Conservation (phyloP, 2,797 vertebrate genomes). For the Anableps anableps region DNA sequence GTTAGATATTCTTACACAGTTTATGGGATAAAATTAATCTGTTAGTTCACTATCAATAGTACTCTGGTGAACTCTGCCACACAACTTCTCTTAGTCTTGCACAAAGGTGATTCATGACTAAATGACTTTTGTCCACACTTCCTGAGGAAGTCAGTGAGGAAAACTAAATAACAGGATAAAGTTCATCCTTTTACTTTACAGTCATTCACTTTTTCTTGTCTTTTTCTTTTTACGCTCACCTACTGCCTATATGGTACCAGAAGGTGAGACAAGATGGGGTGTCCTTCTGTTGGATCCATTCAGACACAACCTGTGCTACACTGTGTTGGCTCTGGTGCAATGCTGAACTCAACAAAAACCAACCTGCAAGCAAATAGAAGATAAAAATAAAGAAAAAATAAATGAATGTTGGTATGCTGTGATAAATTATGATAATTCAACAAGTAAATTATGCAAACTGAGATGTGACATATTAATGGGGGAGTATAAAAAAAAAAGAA, state of each 20-base stretch:
- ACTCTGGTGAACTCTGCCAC: slow-evolving; percentile 53
- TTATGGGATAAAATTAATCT: neutral
- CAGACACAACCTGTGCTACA: slow-evolving; percentile 69
- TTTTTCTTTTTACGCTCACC: slow-evolving; percentile 64
- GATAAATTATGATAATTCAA: neutral
- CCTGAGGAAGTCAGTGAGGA: slow-evolving; percentile 69
- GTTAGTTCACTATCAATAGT: neutral
- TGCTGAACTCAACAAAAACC: slow-evolving; percentile 76
- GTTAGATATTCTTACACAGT: neutral
- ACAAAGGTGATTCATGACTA: slow-evolving; percentile 67
- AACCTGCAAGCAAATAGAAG: slow-evolving; percentile 60
- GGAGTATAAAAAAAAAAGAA: neutral
- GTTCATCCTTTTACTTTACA: slow-evolving; percentile 44
- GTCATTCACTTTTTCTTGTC: slow-evolving; percentile 35
- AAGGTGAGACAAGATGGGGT: slow-evolving; percentile 71
- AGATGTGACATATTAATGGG: neutral
- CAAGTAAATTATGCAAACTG: neutral
- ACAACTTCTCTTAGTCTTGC: slow-evolving; percentile 47
- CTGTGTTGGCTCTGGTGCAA: slow-evolving; percentile 45
- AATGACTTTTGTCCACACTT: slow-evolving; percentile 64
- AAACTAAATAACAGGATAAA: slow-evolving; percentile 66
- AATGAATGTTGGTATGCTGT: neutral
- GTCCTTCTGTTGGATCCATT: slow-evolving; percentile 70
- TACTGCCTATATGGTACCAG: slow-evolving; percentile 77
- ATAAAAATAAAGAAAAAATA: neutral